Evolutionary conservation across 2,888 invertebrate genomes (phyloP), one percentile per base, ranked within the genome.

Genomic region (Agrotis segetum): DNA sequence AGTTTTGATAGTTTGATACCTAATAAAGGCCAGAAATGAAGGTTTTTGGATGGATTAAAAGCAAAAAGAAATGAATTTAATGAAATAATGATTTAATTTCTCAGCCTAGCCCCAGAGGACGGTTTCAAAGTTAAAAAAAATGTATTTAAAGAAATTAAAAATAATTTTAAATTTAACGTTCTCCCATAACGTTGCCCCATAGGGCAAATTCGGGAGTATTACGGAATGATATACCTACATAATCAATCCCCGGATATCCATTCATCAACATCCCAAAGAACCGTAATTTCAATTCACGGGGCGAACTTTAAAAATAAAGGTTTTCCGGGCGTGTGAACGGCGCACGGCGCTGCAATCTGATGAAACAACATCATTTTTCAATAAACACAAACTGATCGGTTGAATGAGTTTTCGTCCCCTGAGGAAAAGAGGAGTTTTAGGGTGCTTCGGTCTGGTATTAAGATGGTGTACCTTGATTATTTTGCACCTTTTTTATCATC

Each of bases 291-390:
- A 81, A 81, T 82, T 79, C 81, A 81, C 73, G 55, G 70, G 49
- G 52, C n/a, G 52, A 79, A 79, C 72, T 79, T 81, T 73, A 73
- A 81, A 81, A 81, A 79, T 82, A 76, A 81, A 79, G 58, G 71
- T 50, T 66, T 70, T 71, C 29, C 55, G n/a, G n/a, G n/a, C n/a
- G 67, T 71, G 71, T 81, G 67, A 67, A 69, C 64, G 61, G 66
- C 19, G 56, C 55, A 65, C 67, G 61, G 66, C 21, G 56, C 52
- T 24, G 71, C 71, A 50, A 69, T 69, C 58, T 19, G 66, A 74
- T 79, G 64, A 77, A 81, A 78, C 68, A 78, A 78, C 60, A 64
- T 52, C 68, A 56, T 82, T 79, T 82, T 82, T 71, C 75, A 74
- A 71, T 67, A 74, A 78, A 69, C 63, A n/a, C 40, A 58, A 78